Conservation (phyloP, 2,888 invertebrate species). For the Dicyrtomina minuta region DNA sequence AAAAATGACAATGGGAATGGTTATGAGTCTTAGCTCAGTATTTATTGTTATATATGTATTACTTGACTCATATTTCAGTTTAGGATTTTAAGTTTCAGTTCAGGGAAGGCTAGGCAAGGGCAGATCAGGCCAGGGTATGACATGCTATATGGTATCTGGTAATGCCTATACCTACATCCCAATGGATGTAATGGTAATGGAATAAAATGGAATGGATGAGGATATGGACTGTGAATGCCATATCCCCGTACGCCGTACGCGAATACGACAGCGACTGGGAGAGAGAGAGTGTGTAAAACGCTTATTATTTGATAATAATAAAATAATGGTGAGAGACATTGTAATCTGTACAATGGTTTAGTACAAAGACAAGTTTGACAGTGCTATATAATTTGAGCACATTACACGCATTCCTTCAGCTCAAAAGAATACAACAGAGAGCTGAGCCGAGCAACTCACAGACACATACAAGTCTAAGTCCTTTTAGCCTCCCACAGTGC, state of each 20-base stretch:
- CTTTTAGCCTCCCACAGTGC: slow-evolving; percentile 26
- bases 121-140: no score
- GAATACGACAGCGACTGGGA: neutral
- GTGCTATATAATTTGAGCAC: slow-evolving; percentile 16
- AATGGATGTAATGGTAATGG: neutral
- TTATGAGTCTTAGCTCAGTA: no score
- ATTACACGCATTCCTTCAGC: slow-evolving; percentile 22
- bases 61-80: no score
- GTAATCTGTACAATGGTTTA: slow-evolving; percentile 10
- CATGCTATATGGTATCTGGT: no score
- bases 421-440: slow-evolving; percentile 10
- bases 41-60: no score
- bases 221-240: neutral
- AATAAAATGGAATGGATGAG: neutral
- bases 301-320: slow-evolving; percentile 12
- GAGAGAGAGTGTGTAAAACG: neutral
- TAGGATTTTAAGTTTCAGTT: no score
- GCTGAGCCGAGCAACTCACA: slow-evolving; percentile 6
- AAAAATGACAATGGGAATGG: no score
- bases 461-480: neutral
- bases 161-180: no score
- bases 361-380: slow-evolving; percentile 8
- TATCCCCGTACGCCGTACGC: neutral
- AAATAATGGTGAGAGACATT: slow-evolving; percentile 1
- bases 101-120: no score